These are phyloP conservation scores for Myxocyprinus asiaticus DNA, from an alignment of 2,113 vertebrate species.

Conservation along the genomic window DNA sequence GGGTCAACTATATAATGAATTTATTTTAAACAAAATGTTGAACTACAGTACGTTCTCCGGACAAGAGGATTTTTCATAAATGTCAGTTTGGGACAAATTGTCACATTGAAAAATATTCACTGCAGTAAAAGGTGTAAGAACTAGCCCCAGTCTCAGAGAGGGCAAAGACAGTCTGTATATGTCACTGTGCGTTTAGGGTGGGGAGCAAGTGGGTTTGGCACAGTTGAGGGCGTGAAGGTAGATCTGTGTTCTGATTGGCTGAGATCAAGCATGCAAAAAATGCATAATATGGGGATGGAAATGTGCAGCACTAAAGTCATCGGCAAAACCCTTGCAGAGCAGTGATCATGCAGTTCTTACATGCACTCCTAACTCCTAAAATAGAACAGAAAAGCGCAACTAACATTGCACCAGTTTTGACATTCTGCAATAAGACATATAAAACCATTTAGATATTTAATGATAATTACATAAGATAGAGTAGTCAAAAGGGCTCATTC, in stretches of 20 bases:
- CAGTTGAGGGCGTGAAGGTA: slow-evolving; percentile 59
- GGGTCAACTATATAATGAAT: too few species aligned
- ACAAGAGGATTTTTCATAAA: too few species aligned
- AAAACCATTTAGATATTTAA: too few species aligned
- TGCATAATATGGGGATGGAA: slow-evolving; percentile 35
- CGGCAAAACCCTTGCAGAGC: slow-evolving; percentile 19
- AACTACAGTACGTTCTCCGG: too few species aligned
- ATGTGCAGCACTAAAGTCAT: slow-evolving; percentile 49
- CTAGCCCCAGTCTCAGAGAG: not conserved
- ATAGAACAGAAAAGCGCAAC: too few species aligned
- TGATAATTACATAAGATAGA: too few species aligned
- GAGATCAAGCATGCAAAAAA: slow-evolving; percentile 49
- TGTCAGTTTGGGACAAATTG: too few species aligned
- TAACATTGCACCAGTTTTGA: not conserved
- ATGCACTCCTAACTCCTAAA: not conserved
- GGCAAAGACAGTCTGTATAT: slow-evolving; percentile 7
- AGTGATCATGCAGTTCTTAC: not conserved
- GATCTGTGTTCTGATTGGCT: slow-evolving; percentile 61
- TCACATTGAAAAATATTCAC: too few species aligned
- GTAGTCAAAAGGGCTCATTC: too few species aligned
- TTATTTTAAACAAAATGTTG: too few species aligned
- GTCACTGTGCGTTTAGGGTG: slow-evolving; percentile 32
- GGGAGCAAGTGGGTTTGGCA: slow-evolving; percentile 24
- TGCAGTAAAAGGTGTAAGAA: too few species aligned
- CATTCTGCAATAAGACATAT: not conserved